phyloP scores from a whole-genome alignment of 2,797 vertebrate species.

The Hozukius guyotensis region DNA sequence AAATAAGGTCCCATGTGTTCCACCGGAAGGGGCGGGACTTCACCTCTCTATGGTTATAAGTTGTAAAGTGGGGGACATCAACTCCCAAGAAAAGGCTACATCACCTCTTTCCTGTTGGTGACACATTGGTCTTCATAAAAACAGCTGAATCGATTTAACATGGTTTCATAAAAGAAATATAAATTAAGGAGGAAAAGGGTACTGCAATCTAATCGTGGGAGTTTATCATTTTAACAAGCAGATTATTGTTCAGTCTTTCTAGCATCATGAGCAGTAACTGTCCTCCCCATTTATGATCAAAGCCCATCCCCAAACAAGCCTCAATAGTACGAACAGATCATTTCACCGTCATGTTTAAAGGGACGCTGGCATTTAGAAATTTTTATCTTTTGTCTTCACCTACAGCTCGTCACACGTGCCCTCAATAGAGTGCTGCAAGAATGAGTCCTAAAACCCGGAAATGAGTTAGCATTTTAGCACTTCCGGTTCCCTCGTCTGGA shows the following conservation, averaged over 20 bases:
- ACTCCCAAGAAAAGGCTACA: not conserved
- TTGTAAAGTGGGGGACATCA: not conserved
- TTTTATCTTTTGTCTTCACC: constrained; percentile 12
- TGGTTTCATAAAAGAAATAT: not conserved
- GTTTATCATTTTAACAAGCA: not conserved
- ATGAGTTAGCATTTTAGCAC: too few relatives aligned
- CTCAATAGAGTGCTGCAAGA: not conserved
- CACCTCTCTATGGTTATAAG: not conserved
- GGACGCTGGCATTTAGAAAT: not conserved
- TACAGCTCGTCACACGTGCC: not conserved
- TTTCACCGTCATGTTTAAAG: not conserved
- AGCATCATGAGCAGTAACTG: not conserved
- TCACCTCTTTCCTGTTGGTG: not conserved
- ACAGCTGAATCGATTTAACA: not conserved
- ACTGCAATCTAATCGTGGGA: not conserved
- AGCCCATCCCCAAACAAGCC: not conserved
- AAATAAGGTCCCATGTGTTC: too few relatives aligned
- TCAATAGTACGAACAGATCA: not conserved
- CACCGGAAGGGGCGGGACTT: too few relatives aligned
- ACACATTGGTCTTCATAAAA: not conserved
- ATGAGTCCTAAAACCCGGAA: too few relatives aligned
- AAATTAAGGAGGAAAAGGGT: not conserved
- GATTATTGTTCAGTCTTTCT: not conserved
- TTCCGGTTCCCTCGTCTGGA: too few relatives aligned
- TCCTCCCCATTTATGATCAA: not conserved